These are phyloP conservation scores for Oophaga pumilio DNA, from an alignment of 2,113 vertebrate species.

Conservation along the genomic window DNA sequence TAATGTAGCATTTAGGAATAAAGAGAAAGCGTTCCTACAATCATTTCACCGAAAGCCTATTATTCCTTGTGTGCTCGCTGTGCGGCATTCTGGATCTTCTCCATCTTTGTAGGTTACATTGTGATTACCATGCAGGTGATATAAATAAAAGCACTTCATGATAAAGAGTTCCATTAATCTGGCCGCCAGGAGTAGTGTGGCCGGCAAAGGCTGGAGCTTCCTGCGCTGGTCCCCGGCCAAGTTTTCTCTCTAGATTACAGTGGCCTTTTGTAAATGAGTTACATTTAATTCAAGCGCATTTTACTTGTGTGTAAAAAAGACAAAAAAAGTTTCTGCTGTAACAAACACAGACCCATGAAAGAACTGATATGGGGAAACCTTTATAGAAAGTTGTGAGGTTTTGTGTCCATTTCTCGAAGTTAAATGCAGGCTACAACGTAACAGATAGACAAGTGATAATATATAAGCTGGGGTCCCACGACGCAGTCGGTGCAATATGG, in stretches of 20 bases:
- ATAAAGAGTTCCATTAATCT: slow-evolving; percentile 27
- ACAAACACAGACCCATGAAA: slow-evolving; percentile 4
- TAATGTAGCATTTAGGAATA: slow-evolving; percentile 21
- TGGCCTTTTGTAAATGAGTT: not conserved
- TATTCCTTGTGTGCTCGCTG: slow-evolving; percentile 2
- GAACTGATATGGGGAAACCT: slow-evolving; percentile 1
- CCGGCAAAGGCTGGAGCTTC: not conserved
- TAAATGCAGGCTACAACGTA: not conserved
- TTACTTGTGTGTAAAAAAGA: slow-evolving; percentile 36
- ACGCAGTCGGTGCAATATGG: too few species aligned
- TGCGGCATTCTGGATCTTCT: not conserved
- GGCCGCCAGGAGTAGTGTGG: not conserved
- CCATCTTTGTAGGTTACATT: slow-evolving; percentile 44
- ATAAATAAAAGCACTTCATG: slow-evolving; percentile 46
- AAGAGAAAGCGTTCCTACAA: not conserved
- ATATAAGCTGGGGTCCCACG: too few species aligned
- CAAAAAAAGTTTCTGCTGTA: slow-evolving; percentile 32
- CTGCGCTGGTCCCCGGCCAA: not conserved
- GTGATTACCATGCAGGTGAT: slow-evolving; percentile 39
- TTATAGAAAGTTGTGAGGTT: not conserved
- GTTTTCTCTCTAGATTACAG: not conserved
- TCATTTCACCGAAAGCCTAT: not conserved
- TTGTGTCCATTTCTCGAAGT: not conserved
- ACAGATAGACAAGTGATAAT: not conserved
- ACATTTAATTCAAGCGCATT: slow-evolving; percentile 31